These are phyloP conservation scores for Osmerus eperlanus DNA, from an alignment of 2,113 vertebrate genomes.

Conservation along the genomic window DNA sequence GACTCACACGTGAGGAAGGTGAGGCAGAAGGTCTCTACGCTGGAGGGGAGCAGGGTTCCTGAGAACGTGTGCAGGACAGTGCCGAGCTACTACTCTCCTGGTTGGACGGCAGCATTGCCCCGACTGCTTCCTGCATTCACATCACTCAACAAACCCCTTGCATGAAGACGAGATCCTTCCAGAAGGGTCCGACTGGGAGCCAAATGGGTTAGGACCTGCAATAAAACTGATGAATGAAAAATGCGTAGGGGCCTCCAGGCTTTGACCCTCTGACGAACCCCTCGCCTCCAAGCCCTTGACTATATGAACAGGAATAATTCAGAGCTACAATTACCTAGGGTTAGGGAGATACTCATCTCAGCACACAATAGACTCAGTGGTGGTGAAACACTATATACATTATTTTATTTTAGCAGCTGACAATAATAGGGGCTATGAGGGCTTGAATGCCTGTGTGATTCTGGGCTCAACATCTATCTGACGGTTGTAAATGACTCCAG, in stretches of 20 bases:
- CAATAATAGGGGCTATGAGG: slow-evolving; percentile 58
- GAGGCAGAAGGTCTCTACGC: neutral
- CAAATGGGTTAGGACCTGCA: slow-evolving; percentile 17
- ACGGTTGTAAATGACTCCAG: slow-evolving; percentile 54
- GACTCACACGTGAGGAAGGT: slow-evolving; percentile 18
- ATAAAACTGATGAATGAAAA: slow-evolving; percentile 44
- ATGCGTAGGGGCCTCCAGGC: slow-evolving; percentile 35
- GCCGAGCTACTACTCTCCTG: neutral
- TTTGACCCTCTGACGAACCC: slow-evolving; percentile 51
- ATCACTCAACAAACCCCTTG: neutral
- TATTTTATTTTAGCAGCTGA: slow-evolving; percentile 61
- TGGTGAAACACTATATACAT: slow-evolving; percentile 64
- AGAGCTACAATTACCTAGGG: slow-evolving; percentile 54
- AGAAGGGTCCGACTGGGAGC: slow-evolving; percentile 31
- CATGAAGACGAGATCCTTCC: slow-evolving; percentile 28
- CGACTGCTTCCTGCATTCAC: neutral
- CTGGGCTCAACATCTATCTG: slow-evolving; percentile 43
- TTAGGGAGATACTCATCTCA: slow-evolving; percentile 47
- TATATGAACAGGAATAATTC: slow-evolving; percentile 52
- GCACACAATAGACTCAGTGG: slow-evolving; percentile 48
- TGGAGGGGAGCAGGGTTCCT: neutral
- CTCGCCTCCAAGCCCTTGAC: slow-evolving; percentile 41
- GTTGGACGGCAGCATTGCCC: neutral
- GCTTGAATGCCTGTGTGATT: slow-evolving; percentile 55
- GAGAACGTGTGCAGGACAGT: neutral